Conservation (phyloP, 2,888 invertebrate species). For the Drosophila stalkeri region DNA sequence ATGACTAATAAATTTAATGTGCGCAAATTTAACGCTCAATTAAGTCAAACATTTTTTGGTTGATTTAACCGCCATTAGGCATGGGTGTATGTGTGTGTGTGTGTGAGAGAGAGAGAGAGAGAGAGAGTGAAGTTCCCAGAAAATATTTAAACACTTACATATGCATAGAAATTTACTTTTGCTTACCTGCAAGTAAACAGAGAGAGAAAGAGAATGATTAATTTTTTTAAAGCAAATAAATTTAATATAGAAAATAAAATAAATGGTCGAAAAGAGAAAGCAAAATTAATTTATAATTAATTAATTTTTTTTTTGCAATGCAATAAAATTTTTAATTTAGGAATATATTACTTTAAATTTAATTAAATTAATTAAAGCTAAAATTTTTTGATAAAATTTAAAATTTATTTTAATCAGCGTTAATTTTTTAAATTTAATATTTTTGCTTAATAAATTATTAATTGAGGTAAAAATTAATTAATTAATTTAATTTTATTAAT, state of each 20-base stretch:
- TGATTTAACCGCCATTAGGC: slow-evolving; percentile 39
- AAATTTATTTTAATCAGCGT: too few species aligned
- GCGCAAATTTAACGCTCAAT: slow-evolving; percentile 71
- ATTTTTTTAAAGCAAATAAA: neutral
- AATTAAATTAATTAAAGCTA: too few species aligned
- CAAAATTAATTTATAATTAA: too few species aligned
- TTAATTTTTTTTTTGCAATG: too few species aligned
- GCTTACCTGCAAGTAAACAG: slow-evolving; percentile 48
- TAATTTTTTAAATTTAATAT: too few species aligned
- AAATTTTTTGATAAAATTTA: too few species aligned
- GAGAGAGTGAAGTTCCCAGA: slow-evolving; percentile 12
- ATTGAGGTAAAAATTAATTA: too few species aligned
- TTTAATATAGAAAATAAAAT: neutral
- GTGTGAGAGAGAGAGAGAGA: neutral
- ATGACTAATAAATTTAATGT: slow-evolving; percentile 71
- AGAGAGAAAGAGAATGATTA: neutral
- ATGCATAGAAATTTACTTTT: neutral
- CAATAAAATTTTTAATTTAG: too few species aligned
- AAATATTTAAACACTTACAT: slow-evolving; percentile 28
- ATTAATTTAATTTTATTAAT: too few species aligned
- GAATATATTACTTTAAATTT: too few species aligned
- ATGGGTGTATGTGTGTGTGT: neutral
- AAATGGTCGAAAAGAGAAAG: neutral
- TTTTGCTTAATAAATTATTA: too few species aligned
- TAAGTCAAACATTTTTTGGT: slow-evolving; percentile 46